A percentile compares a stretch with the other conserved stretches of the same genome.
Evolutionary conservation across 2,888 invertebrate genomes (phyloP).

Genomic region (Cephalotes varians): DNA sequence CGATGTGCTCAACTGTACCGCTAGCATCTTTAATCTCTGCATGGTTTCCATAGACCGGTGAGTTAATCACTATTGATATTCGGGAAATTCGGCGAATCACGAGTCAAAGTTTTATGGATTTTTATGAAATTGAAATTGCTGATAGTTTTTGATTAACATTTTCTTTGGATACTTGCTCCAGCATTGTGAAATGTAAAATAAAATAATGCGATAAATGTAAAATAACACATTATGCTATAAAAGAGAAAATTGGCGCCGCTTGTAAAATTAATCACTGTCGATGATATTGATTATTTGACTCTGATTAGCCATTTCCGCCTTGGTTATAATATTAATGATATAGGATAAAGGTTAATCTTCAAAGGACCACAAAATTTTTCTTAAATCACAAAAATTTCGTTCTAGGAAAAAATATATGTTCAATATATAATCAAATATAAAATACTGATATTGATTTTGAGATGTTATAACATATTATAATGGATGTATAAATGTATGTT

Average conservation of each 20-base stretch:
- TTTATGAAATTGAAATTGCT: not conserved
- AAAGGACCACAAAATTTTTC: no score
- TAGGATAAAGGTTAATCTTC: not conserved
- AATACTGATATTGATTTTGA: no score
- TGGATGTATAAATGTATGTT: no score
- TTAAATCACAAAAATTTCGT: no score
- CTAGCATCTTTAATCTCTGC: slow-evolving; percentile 99
- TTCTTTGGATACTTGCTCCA: not conserved
- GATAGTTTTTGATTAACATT: not conserved
- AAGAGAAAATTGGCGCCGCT: not conserved
- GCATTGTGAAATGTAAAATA: slow-evolving; percentile 4
- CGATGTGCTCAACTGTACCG: slow-evolving; percentile 98
- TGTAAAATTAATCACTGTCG: no score
- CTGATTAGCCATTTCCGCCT: not conserved
- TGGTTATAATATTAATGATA: slow-evolving; percentile 14
- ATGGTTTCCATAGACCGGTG: slow-evolving; percentile 97
- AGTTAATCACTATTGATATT: slow-evolving; percentile 65
- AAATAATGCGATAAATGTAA: not conserved
- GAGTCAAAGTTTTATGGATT: no score
- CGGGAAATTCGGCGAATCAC: not conserved
- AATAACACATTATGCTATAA: not conserved
- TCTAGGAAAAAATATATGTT: no score
- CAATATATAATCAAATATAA: no score
- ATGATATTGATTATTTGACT: slow-evolving; percentile 3
- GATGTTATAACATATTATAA: no score